Percentiles rank a stretch among this genome's conserved stretches.
Conservation (phyloP, 2,797 vertebrate genomes). For the Pangasius sanitwongsei region DNA sequence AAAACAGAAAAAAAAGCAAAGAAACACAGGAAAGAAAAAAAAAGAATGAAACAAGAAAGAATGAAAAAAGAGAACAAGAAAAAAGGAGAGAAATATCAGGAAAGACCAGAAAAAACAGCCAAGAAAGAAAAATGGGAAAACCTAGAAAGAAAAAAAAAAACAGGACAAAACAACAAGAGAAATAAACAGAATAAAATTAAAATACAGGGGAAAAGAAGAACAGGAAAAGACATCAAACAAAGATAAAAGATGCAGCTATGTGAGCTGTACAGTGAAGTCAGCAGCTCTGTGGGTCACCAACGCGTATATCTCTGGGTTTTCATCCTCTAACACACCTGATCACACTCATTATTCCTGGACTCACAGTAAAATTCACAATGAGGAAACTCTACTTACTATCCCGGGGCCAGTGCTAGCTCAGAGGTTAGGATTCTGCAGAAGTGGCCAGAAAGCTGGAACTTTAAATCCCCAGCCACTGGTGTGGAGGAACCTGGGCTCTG, state of each 20-base stretch:
- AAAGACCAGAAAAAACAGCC: not conserved
- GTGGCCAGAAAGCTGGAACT: not conserved
- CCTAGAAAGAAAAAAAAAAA: not conserved
- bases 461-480: not conserved
- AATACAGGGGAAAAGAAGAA: no score
- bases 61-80: no score
- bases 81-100: not conserved
- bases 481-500: constrained; percentile 5
- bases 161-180: not conserved
- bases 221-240: not conserved
- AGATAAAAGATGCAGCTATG: no score
- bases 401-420: not conserved
- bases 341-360: not conserved
- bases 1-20: not conserved
- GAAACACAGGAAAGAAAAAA: not conserved
- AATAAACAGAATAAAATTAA: not conserved
- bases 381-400: not conserved
- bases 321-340: not conserved
- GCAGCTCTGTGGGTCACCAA: not conserved
- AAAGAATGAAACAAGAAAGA: not conserved
- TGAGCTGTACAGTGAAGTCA: not conserved
- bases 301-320: not conserved
- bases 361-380: not conserved
- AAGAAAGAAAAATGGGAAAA: not conserved
- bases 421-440: not conserved